Evolutionary conservation across 2,888 invertebrate species (phyloP).

Genomic region (Stramonita haemastoma): DNA sequence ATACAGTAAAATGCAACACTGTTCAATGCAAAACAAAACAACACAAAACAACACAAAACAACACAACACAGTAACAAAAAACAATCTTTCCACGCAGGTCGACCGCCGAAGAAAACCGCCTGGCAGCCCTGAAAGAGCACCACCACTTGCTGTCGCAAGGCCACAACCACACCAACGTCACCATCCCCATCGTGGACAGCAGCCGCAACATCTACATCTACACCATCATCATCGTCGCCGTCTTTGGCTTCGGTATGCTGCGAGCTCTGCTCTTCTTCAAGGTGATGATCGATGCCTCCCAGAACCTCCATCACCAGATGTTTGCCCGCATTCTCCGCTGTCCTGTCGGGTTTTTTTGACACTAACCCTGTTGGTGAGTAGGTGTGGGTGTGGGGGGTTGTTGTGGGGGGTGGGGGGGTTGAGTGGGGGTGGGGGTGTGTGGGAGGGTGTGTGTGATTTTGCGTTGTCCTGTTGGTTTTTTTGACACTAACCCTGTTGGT

Average conservation of each 20-base stretch:
- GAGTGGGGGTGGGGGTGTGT: too few relatives aligned
- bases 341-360: constrained; percentile 91
- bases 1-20: too few relatives aligned
- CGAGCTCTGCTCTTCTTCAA: constrained; percentile 85
- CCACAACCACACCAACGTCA: constrained; percentile 63
- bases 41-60: too few relatives aligned
- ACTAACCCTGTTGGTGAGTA: constrained; percentile 87
- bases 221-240: constrained; percentile 73
- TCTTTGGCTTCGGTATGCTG: constrained; percentile 81
- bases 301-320: constrained; percentile 89
- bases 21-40: too few relatives aligned
- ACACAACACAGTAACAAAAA: too few relatives aligned
- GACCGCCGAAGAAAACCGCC: constrained; percentile 64
- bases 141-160: constrained; percentile 43
- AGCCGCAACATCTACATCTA: constrained; percentile 75
- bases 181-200: constrained; percentile 67
- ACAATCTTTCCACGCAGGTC: constrained; percentile 59
- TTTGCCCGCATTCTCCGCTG: constrained; percentile 88
- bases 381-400: too few relatives aligned
- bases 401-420: too few relatives aligned
- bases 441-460: too few relatives aligned
- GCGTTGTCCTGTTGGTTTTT: too few relatives aligned
- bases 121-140: constrained; percentile 55
- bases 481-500: too few relatives aligned
- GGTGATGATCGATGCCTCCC: constrained; percentile 84